A percentile compares a stretch with the other conserved stretches of the same genome.
Evolutionary conservation across 2,113 vertebrate species (phyloP).

Genomic region (Phalacrocorax carbo): DNA sequence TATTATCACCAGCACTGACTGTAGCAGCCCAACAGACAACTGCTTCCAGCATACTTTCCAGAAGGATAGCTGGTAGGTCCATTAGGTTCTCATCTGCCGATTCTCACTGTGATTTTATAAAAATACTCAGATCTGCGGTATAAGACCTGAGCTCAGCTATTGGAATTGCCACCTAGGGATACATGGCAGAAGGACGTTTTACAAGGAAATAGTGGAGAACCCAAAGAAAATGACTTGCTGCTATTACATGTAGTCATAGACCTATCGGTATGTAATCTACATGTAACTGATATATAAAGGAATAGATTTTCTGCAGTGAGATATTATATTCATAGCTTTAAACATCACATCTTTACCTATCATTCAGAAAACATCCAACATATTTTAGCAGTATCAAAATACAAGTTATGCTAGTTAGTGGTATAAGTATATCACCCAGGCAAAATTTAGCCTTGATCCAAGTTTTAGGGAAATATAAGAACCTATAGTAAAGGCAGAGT

Average conservation of each 20-base stretch:
- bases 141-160: not conserved
- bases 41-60: not conserved
- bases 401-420: not conserved
- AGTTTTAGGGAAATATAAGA: not conserved
- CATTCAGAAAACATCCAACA: not conserved
- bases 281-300: not conserved
- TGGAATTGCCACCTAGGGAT: not conserved
- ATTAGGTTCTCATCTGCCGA: not conserved
- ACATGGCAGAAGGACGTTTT: not conserved
- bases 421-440: not conserved
- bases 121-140: not conserved
- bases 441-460: not conserved
- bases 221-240: not conserved
- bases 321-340: not conserved
- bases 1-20: not conserved
- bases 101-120: not conserved
- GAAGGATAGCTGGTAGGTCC: not conserved
- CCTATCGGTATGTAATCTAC: not conserved
- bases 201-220: not conserved
- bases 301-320: not conserved
- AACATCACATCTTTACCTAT: not conserved
- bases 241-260: not conserved
- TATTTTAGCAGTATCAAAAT: not conserved
- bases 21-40: not conserved
- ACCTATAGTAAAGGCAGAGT: not conserved